phyloP scores from a whole-genome alignment of 2,888 invertebrate genomes.

The Malachius bipustulatus region DNA sequence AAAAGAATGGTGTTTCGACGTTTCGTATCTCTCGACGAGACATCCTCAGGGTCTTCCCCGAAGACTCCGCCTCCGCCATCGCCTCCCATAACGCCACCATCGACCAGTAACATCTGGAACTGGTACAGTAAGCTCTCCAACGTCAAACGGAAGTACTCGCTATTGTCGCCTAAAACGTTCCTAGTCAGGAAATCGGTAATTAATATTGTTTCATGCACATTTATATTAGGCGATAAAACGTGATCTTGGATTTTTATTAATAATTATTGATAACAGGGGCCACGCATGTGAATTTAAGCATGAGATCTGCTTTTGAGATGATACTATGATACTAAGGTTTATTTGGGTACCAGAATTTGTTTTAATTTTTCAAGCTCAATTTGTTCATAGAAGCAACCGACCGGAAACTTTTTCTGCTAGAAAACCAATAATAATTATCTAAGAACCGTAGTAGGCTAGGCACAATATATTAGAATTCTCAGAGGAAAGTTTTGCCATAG shows the following conservation, averaged over 20 bases:
- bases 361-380: too few relatives aligned
- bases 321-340: too few relatives aligned
- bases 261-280: too few relatives aligned
- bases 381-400: too few relatives aligned
- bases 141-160: slow-evolving; percentile 25
- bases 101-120: slow-evolving; percentile 24
- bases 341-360: too few relatives aligned
- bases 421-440: too few relatives aligned
- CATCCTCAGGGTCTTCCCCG: slow-evolving; percentile 10
- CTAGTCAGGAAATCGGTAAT: slow-evolving; percentile 26
- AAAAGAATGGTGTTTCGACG: slow-evolving; percentile 26
- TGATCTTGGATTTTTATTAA: neutral
- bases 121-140: slow-evolving; percentile 32
- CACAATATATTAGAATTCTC: too few relatives aligned
- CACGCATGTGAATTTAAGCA: too few relatives aligned
- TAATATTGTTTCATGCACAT: slow-evolving; percentile 12
- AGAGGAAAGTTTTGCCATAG: too few relatives aligned
- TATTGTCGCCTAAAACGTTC: slow-evolving; percentile 25
- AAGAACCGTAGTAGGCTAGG: too few relatives aligned
- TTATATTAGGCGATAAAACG: neutral
- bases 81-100: slow-evolving; percentile 24
- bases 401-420: too few relatives aligned
- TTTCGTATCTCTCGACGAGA: slow-evolving; percentile 23
- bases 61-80: slow-evolving; percentile 11
- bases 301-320: too few relatives aligned